phyloP scores from a whole-genome alignment of 1,140 invertebrate species.

The Druon quercuslanigerum region DNA sequence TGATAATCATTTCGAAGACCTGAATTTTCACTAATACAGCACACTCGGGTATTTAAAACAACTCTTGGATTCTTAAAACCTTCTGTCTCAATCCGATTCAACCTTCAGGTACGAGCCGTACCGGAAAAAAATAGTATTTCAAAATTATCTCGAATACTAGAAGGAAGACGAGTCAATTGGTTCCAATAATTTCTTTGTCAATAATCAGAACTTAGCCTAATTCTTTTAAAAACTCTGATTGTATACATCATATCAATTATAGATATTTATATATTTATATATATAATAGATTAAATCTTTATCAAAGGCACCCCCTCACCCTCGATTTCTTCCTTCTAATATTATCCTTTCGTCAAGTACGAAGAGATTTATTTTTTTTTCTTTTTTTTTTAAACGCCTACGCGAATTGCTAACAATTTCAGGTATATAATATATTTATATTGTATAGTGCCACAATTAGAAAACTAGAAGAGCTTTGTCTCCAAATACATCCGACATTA shows the following conservation, averaged over 20 bases:
- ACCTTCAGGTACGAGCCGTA: neutral
- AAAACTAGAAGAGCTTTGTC: neutral
- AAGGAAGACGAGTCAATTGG: constrained; percentile 11
- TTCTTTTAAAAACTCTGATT: neutral
- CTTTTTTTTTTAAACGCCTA: too few species aligned
- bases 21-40: neutral
- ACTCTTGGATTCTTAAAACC: neutral
- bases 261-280: too few species aligned
- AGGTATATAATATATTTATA: neutral
- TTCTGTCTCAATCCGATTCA: neutral
- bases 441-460: neutral
- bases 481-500: too few species aligned
- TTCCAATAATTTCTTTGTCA: neutral
- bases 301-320: constrained; percentile 3
- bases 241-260: neutral
- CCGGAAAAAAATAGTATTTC: neutral
- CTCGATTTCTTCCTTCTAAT: constrained; percentile 7
- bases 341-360: constrained; percentile 1
- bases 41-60: neutral
- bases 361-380: neutral
- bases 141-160: constrained; percentile 13
- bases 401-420: neutral
- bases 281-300: neutral
- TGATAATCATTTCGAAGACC: neutral
- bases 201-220: neutral